These are phyloP conservation scores for Ditula angustiorana DNA, from an alignment of 2,888 invertebrate species.

Conservation along the genomic window DNA sequence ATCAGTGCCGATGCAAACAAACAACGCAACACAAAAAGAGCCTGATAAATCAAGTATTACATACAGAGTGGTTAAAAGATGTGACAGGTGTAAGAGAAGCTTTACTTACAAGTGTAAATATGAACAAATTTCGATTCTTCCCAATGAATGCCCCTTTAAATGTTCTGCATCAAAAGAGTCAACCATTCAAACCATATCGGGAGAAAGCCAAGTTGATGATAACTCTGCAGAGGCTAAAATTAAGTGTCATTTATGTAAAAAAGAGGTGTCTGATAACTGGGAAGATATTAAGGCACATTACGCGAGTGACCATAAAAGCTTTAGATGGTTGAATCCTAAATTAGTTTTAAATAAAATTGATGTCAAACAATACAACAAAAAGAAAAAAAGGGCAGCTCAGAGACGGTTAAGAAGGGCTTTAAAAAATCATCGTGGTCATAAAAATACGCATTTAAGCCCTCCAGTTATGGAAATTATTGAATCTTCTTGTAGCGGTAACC, in stretches of 20 bases:
- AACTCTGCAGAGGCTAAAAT: constrained; percentile 44
- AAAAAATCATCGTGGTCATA: constrained; percentile 4
- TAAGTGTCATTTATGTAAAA: constrained; percentile 67
- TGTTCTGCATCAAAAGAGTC: constrained; percentile 53
- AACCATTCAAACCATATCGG: constrained; percentile 23
- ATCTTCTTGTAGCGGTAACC: constrained; percentile 32
- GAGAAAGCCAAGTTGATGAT: constrained; percentile 35
- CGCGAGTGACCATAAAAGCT: constrained; percentile 60
- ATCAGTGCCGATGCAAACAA: neutral
- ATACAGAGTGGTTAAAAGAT: constrained; percentile 68
- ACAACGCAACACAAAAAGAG: constrained; percentile 18
- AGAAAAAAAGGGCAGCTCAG: constrained; percentile 40
- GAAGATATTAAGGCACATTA: constrained; percentile 69
- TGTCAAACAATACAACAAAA: constrained; percentile 48
- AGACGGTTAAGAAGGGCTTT: constrained; percentile 25
- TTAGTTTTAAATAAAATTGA: constrained; percentile 58
- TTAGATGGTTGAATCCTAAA: constrained; percentile 68
- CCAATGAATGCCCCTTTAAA: constrained; percentile 70
- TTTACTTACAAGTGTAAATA: constrained; percentile 69
- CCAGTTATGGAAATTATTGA: neutral
- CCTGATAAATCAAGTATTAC: constrained; percentile 38
- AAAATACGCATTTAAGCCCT: neutral
- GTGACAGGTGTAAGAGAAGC: constrained; percentile 66
- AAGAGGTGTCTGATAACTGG: constrained; percentile 64
- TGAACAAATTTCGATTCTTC: constrained; percentile 62